Base-by-base conservation (phyloP, 2,888 invertebrate genomes). In the Dasypolia templi region DNA sequence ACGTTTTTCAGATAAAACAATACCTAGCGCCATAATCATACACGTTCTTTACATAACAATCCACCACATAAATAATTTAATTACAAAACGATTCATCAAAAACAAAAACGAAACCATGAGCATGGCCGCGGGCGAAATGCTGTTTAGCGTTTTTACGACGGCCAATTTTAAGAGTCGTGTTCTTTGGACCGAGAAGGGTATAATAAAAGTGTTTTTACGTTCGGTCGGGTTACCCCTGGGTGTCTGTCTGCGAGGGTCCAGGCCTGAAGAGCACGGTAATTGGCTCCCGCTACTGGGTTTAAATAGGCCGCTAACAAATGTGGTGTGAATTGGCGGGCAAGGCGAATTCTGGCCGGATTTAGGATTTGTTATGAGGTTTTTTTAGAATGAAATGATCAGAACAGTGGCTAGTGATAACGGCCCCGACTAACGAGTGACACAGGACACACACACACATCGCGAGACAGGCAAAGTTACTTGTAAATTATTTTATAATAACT, bases 221-320 rank as follows among this genome's bases (percentile, higher is more conserved):
- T 89, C 79, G 84, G 88, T 83, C 85, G 89, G 88, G 82, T 89
- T 89, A 87, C 79, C 62, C 79, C 73, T 86, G 83, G 71, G 82
- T 85, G 78, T 81, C 77, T 85, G 78, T 81, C 77, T 81, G 83
- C 71, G 76, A 79, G 81, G 85, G 79, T 79, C 78, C 79, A 84
- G 87, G 81, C 85, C 74, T 72, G 85, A 87, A 88, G 89, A 89
- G 88, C 85, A 85, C 89, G 87, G 89, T 94, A 94, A 94, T 94
- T 94, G 92, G 89, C 84, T 87, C 91, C 92, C 79, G 91, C 94
- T 94, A 94, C 94, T 90, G 94, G 91, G 75, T 91, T 91, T 93
- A 92, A n/a, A 93, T 93, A 91, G 88, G 89, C 84, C 84, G 89
- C 90, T 91, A 91, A 92, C 93, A 91, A 94, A 94, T 94, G 91